Evolutionary conservation across 2,888 invertebrate genomes (phyloP), one percentile per base, ranked within the genome.

Genomic region (Leptinotarsa peninsularis): DNA sequence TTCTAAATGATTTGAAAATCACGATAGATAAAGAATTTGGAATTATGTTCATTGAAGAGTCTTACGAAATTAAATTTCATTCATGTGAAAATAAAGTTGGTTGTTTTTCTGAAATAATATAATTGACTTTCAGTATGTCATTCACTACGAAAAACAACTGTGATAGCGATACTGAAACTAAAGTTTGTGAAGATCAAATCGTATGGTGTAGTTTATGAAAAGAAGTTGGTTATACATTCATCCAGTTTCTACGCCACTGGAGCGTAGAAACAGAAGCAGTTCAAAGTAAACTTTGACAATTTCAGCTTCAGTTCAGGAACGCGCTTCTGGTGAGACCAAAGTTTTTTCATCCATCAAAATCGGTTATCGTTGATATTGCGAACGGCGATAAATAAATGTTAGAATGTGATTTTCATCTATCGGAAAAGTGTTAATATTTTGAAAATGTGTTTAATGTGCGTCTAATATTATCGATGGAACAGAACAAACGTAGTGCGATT

Each of bases 261-360:
- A 7, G 60, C 54, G 18, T n/a, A 49, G 67, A 67, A 66, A 50
- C 68, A 54, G 73, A 76, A 68, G 67, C 73, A 68, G 73, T 71
- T 68, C 71, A 69, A 76, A 67, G 69, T 71, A 70, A 80, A 82
- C 79, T 84, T 83, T 84, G 83, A 81, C 83, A 84, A 81, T 82
- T 84, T 83, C 82, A 83, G 81, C 76, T 79, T 78, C 81, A 82
- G 81, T 81, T 78, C 67, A 49, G 79, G 78, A 79, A 76, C 79
- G 81, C 79, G 79, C 78, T 77, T 78, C 77, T 73, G 79, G 71
- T 72, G 77, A 66, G 76, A 72, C 77, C 76, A 74, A 81, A 82
- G 78, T 80, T 80, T 80, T 81, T 79, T 77, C 67, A 75, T 73
- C 75, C 80, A 73, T 76, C 76, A 75, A 79, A 82, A 78, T 73